Percentiles rank a stretch among this genome's conserved stretches.
Conservation (phyloP, 2,113 vertebrate genomes). For the Centrocercus urophasianus region DNA sequence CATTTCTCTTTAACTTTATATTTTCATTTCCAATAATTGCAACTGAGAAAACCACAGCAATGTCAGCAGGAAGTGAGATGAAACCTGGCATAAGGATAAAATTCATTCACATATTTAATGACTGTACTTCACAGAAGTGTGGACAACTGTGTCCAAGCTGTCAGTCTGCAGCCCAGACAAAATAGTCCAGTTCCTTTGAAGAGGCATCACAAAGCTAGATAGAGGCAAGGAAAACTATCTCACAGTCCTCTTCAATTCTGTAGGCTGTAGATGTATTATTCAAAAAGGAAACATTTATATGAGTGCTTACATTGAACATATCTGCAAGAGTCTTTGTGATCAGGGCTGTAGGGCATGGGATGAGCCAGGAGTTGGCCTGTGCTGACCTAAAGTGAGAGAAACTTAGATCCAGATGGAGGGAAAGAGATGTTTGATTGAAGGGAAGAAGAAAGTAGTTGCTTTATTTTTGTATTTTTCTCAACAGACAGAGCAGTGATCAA, state of each 20-base stretch:
- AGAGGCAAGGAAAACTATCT: background rate
- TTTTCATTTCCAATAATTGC: slow-evolving; percentile 16
- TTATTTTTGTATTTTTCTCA: background rate
- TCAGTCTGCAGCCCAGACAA: background rate
- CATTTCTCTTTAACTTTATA: background rate
- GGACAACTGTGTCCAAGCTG: background rate
- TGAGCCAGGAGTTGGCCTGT: background rate
- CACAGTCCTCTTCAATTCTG: background rate
- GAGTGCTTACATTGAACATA: background rate
- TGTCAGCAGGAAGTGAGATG: background rate
- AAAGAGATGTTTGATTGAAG: background rate
- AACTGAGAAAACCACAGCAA: background rate
- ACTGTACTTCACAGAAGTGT: background rate
- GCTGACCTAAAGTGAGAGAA: background rate
- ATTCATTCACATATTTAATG: background rate
- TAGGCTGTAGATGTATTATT: background rate
- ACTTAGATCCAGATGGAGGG: background rate
- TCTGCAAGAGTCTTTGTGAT: background rate
- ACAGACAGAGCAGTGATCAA: background rate
- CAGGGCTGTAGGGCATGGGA: background rate
- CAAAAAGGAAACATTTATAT: background rate
- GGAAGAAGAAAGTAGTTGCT: background rate
- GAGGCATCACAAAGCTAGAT: background rate
- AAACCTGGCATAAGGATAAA: background rate
- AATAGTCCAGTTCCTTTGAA: background rate